A percentile compares a stretch with the other conserved stretches of the same genome.
Evolutionary conservation across 2,888 invertebrate genomes (phyloP).

Genomic region (Sphaerophoria taeniata): DNA sequence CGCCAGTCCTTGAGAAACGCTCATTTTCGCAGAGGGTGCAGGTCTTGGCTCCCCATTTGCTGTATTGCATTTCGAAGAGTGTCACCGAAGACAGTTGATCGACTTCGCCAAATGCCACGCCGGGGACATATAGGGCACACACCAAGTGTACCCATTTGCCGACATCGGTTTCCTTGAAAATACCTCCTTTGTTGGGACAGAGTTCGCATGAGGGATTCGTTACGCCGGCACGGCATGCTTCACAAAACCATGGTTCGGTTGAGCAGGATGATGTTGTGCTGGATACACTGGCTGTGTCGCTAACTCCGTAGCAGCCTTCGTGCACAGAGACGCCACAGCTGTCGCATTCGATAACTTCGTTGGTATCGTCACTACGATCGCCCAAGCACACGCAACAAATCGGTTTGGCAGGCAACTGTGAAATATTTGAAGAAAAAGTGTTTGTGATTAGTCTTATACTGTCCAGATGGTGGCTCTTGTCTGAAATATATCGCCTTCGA

Average conservation of each 20-base stretch:
- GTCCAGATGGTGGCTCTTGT: no score
- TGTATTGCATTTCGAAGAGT: slow-evolving; percentile 98
- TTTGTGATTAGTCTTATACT: no score
- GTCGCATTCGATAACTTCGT: slow-evolving; percentile 99
- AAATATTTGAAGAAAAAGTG: slow-evolving; percentile 51
- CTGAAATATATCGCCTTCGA: no score
- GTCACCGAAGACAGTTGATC: slow-evolving; percentile 96
- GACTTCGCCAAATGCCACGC: slow-evolving; percentile 98
- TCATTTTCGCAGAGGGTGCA: slow-evolving; percentile 96
- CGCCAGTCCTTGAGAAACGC: slow-evolving; percentile 94
- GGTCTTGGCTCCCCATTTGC: slow-evolving; percentile 96
- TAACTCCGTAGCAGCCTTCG: slow-evolving; percentile 98
- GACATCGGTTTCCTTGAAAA: slow-evolving; percentile 98
- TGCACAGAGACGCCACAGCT: slow-evolving; percentile 98
- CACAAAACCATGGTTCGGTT: slow-evolving; percentile 99
- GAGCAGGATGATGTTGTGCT: slow-evolving; percentile 97
- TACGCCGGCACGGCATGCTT: slow-evolving; percentile 96
- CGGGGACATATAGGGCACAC: slow-evolving; percentile 98
- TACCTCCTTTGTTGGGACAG: slow-evolving; percentile 96
- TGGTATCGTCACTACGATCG: slow-evolving; percentile 95
- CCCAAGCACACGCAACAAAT: slow-evolving; percentile 97
- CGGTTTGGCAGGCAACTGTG: slow-evolving; percentile 87
- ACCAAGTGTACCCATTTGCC: slow-evolving; percentile 99
- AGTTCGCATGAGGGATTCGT: slow-evolving; percentile 95
- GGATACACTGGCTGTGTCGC: slow-evolving; percentile 94